Base-by-base conservation (phyloP, 2,888 invertebrate genomes). In the Muschampia plurimacula region DNA sequence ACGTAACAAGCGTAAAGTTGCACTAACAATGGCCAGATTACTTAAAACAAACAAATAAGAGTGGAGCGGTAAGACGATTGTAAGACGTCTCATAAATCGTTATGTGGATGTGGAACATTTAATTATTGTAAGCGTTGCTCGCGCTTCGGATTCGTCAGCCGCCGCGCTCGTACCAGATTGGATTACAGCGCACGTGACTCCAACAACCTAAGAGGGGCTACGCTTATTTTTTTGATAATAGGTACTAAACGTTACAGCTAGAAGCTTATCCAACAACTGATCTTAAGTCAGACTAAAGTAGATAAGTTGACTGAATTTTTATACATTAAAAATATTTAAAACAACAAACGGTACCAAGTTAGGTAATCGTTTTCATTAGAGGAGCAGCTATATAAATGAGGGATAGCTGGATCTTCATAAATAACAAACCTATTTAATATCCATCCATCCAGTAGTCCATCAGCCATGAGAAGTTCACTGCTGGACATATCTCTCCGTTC, bases 41-140 rank as follows among this genome's bases (percentile, higher is more conserved):
- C 57, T 49, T 13, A 36, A 71, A 66, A 71, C 67, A 72, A 69
- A 70, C 62, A 57, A 72, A 67, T 69, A 65, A 69, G 72, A 76
- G 69, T 64, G 49, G 22, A 62, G 49, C 10, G 28, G 10, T 57
- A 57, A 28, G 49, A 28, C 28, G 28, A 32, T 59, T 32, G 59
- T 59, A 28, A 32, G 8, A 36, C 60, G 36, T 32, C 36, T 60
- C 36, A 52, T 69, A 76, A 76, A 76, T 75, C 74, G 75, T 77
- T 69, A 76, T 75, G 74, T 79, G 68, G 75, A 78, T 71, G 75
- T 80, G 69, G 75, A 78, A 74, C 77, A 76, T 75, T 71, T 77
- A 78, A 76, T 76, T 75, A 77, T 77, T 68, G 67, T 65, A 67
- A 65, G 65, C 65, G 72, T 59, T 70, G 71, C 74, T 73, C 60